phyloP scores from a whole-genome alignment of 1,140 invertebrate species.

The Glossosoma conforme region DNA sequence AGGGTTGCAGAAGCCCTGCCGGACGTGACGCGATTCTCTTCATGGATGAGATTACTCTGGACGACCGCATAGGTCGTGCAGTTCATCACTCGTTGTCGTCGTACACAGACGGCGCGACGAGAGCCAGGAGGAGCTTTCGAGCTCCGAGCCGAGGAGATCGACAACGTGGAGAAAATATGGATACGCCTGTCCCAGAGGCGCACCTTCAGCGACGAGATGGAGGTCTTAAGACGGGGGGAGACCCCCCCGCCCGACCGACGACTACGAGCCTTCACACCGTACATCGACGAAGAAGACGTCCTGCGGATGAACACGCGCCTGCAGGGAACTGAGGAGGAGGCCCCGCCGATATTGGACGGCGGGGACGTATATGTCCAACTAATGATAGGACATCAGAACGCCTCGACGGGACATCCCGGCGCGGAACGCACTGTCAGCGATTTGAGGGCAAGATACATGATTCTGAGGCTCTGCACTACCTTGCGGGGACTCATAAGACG shows the following conservation, averaged over 20 bases:
- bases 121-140: background rate
- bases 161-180: background rate
- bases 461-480: background rate
- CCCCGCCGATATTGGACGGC: too few relatives aligned
- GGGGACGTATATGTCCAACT: too few relatives aligned
- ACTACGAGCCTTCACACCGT: too few relatives aligned
- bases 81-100: background rate
- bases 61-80: background rate
- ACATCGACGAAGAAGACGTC: background rate
- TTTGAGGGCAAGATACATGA: background rate
- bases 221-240: background rate
- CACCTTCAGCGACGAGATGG: background rate
- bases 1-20: too few relatives aligned
- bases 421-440: background rate
- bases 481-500: background rate
- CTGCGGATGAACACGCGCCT: background rate
- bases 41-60: background rate
- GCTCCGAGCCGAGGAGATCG: background rate
- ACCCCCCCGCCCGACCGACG: too few relatives aligned
- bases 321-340: too few relatives aligned
- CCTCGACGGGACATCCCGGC: background rate
- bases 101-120: too few relatives aligned
- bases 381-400: too few relatives aligned
- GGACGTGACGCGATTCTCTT: constrained; percentile 15
- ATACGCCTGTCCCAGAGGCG: background rate